Evolutionary conservation across 2,113 vertebrate genomes (phyloP).

Genomic region (Colistium nudipinnis): DNA sequence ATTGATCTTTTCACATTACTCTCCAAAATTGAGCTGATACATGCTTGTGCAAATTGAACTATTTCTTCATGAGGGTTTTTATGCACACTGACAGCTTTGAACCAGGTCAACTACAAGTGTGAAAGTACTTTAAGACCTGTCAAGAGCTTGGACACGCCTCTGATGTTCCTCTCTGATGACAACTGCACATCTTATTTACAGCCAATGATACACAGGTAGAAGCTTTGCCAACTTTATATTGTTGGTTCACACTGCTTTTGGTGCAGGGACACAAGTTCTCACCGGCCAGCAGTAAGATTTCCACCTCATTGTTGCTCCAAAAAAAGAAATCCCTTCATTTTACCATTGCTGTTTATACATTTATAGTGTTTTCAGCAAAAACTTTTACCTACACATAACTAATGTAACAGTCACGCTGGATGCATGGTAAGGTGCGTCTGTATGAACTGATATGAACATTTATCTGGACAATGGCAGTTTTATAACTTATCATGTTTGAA

Average conservation of each 20-base stretch:
- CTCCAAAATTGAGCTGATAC: neutral
- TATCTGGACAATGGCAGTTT: too few species aligned
- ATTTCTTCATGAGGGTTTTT: neutral
- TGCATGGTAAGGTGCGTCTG: too few species aligned
- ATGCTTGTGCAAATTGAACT: neutral
- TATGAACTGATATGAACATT: too few species aligned
- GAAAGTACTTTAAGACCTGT: neutral
- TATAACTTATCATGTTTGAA: too few species aligned
- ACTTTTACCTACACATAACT: too few species aligned
- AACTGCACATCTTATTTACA: neutral
- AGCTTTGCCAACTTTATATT: neutral
- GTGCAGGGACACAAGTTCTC: neutral
- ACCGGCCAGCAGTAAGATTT: neutral
- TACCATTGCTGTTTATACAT: neutral
- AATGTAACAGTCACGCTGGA: too few species aligned
- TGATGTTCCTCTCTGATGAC: neutral
- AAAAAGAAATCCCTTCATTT: neutral
- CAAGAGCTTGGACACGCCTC: neutral
- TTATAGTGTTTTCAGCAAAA: neutral
- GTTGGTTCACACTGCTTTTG: neutral
- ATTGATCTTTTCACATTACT: neutral
- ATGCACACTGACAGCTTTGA: neutral
- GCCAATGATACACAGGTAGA: neutral
- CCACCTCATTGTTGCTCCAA: neutral
- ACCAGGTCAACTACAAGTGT: neutral